These are phyloP conservation scores for Hypena proboscidalis DNA, from an alignment of 2,888 invertebrate species.

Conservation along the genomic window DNA sequence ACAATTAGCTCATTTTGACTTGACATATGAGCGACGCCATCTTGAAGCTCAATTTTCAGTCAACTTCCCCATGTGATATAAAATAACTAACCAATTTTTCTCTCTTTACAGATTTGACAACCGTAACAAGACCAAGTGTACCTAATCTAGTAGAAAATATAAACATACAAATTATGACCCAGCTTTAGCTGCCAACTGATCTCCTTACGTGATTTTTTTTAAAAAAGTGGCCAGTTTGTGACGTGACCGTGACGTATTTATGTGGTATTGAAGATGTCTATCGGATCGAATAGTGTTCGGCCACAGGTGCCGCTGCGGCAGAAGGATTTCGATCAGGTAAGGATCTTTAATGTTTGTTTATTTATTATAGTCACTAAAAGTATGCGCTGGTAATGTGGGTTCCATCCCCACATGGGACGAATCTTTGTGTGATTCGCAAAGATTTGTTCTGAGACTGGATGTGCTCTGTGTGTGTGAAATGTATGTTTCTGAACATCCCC, in stretches of 20 bases:
- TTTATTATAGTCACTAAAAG: background rate
- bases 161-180: slow-evolving; percentile 45
- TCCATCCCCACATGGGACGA: too few species aligned
- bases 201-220: slow-evolving; percentile 60
- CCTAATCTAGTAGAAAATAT: slow-evolving; percentile 53
- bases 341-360: slow-evolving; percentile 26
- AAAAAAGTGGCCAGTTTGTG: slow-evolving; percentile 25
- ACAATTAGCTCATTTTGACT: too few species aligned
- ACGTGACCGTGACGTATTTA: slow-evolving; percentile 31
- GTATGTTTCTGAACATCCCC: too few species aligned
- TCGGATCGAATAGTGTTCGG: slow-evolving; percentile 54
- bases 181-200: slow-evolving; percentile 55
- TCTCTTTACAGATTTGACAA: slow-evolving; percentile 64
- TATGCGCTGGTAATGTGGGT: too few species aligned
- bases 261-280: slow-evolving; percentile 58
- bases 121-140: slow-evolving; percentile 44
- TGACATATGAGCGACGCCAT: too few species aligned
- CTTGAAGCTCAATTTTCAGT: too few species aligned
- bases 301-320: slow-evolving; percentile 87
- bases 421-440: too few species aligned
- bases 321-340: slow-evolving; percentile 91
- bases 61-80: too few species aligned
- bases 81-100: slow-evolving; percentile 14
- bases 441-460: too few species aligned
- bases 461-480: too few species aligned